Evolutionary conservation across 1,140 invertebrate species (phyloP), one percentile per base, ranked within the genome.

Genomic region (Anastatus disparis): DNA sequence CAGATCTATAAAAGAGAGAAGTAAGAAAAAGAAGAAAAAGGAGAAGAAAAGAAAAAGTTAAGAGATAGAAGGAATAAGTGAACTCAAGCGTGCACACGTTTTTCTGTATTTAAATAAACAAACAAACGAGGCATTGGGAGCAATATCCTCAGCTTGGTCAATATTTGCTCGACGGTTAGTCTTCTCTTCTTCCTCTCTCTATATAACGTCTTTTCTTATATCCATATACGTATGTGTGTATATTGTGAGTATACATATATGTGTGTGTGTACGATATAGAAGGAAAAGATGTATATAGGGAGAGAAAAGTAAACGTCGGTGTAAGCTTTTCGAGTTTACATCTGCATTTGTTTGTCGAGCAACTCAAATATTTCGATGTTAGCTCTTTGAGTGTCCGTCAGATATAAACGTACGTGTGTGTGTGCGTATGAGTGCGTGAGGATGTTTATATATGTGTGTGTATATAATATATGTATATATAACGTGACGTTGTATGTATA

Each of bases 351-450:
- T 86, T 86, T 86, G 82, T 79, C 69, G 75, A 76, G 78, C 75
- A 85, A 84, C 82, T 86, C 84, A 86, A 86, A 86, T 85, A 85
- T 85, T 85, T 86, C 84, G 82, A 81, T 76, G 66, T 69, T 76
- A 71, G 73, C 73, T 74, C 65, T 71, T 71, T 63, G 77, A 74
- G 75, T 79, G 76, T 78, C 77, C 81, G 74, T 73, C 62, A 46
- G 55, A 52, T 75, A 64, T 74, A n/a, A n/a, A n/a, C n/a, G n/a
- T n/a, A 65, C 70, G 67, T 74, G 73, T 70, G 58, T 62, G 63
- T 67, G 63, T 66, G 71, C 74, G 55, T 24, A 13, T 44, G 0
- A 10, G 4, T 31, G 38, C 10, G 35, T 12, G 20, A 4, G n/a
- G 12, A 27, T 27, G n/a, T n/a, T n/a, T n/a, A n/a, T n/a, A n/a